Evolutionary conservation across 2,888 invertebrate genomes (phyloP), one percentile per base, ranked within the genome.

Genomic region (Catocala nupta): DNA sequence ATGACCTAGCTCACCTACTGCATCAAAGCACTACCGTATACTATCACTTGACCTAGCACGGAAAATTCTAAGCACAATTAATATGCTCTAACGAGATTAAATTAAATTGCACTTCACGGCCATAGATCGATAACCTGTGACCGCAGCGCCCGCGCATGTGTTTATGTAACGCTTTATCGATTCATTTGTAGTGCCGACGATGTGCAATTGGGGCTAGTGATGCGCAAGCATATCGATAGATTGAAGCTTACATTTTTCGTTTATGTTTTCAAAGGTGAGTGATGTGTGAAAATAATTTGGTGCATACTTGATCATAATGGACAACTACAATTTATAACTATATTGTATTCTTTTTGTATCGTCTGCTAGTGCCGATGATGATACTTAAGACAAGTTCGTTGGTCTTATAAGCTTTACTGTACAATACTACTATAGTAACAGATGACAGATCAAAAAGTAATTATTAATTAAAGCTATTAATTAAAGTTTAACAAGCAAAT

Each of bases 111-210:
- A 64, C 43, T 66, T 68, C 63, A 67, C 65, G 77, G 55, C 43
- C 68, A 63, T 70, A 71, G 52, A 70, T 70, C 71, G 79, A 77
- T 77, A 77, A 78, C 77, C 77, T 70, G 63, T 79, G 79, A 68
- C 74, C 55, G 60, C 47, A 64, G 71, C 48, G 63, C 53, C 7
- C 63, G 59, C 58, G 63, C 59, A 45, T 68, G 65, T 53, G 67
- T 55, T 78, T 78, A 68, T 68, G 68, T 76, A 70, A 78, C 62
- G 33, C 43, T 67, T 25, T 25, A 66, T 73, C 71, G 54, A 66
- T 57, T 62, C 48, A 77, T 70, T 63, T 81, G 80, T 81, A 65
- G 63, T 73, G 73, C 77, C 77, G 77, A 59, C 68, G 39, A 33
- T 43, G 52, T 47, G 60, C 60, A 71, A 71, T 59, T 65, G 54